These are phyloP conservation scores for Microctenopoma lineatum DNA, from an alignment of 2,797 vertebrate species.

Conservation along the genomic window DNA sequence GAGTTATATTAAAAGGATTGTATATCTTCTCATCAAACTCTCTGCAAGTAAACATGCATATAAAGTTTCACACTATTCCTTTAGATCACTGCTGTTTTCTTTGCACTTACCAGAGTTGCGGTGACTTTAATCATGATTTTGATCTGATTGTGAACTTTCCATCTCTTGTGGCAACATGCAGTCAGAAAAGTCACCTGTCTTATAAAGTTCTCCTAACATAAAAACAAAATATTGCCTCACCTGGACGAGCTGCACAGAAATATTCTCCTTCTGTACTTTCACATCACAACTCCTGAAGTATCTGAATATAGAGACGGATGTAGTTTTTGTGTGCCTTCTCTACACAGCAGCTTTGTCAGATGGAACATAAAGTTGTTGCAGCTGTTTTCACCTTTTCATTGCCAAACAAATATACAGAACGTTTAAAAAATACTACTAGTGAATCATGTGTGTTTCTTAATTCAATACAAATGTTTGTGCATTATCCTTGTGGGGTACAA, in stretches of 20 bases:
- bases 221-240: background rate
- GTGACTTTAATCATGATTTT: slow-evolving; percentile 1
- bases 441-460: slow-evolving; percentile 27
- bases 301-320: slow-evolving; percentile 21
- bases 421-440: slow-evolving; percentile 3
- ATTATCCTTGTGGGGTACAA: slow-evolving; percentile 4
- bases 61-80: background rate
- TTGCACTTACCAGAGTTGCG: slow-evolving; percentile 12
- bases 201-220: background rate
- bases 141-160: slow-evolving; percentile 7
- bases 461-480: slow-evolving; percentile 12
- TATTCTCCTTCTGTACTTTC: slow-evolving; percentile 3
- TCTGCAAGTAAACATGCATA: background rate
- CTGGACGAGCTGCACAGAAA: slow-evolving; percentile 5
- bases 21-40: background rate
- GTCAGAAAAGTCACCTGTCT: background rate
- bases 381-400: slow-evolving; percentile 59
- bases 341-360: slow-evolving; percentile 38
- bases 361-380: slow-evolving; percentile 42
- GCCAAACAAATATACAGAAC: slow-evolving; percentile 53
- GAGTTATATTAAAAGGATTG: background rate
- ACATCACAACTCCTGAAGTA: background rate
- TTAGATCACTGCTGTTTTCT: slow-evolving; percentile 16
- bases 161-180: background rate
- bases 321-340: slow-evolving; percentile 64